Conservation (phyloP, 2,797 vertebrate genomes). For the Echeneis naucrates region DNA sequence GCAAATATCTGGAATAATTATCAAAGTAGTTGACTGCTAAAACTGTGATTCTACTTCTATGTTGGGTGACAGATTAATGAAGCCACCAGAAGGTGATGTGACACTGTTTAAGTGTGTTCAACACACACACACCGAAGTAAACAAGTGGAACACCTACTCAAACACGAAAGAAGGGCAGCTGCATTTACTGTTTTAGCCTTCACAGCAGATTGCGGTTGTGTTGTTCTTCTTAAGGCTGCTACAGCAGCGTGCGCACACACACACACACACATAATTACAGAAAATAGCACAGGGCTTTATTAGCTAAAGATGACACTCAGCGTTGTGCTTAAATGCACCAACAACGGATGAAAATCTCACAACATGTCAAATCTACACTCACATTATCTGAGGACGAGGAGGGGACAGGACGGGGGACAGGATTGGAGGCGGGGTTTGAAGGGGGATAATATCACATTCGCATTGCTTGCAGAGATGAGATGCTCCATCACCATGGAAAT, state of each 20-base stretch:
- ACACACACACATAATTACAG: constrained; percentile 21
- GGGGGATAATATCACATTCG: constrained; percentile 5
- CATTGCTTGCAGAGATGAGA: constrained; percentile 52
- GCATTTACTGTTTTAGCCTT: constrained; percentile 31
- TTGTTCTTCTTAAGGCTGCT: constrained; percentile 16
- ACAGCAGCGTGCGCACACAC: constrained; percentile 1
- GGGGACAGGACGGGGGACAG: not conserved
- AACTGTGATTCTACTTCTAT: too few relatives aligned
- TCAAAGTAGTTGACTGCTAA: too few relatives aligned
- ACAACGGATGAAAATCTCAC: constrained; percentile 35
- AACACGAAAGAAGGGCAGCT: constrained; percentile 1
- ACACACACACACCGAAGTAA: not conserved
- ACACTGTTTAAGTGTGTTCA: not conserved
- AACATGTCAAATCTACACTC: constrained; percentile 26
- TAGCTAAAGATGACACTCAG: constrained; percentile 15
- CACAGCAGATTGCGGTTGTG: constrained; percentile 30
- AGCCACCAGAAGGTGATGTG: not conserved
- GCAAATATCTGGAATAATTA: too few relatives aligned
- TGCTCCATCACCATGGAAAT: constrained; percentile 76
- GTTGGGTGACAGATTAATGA: not conserved
- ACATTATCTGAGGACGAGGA: constrained; percentile 17
- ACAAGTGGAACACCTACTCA: not conserved
- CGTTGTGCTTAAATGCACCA: constrained; percentile 7
- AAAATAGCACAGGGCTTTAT: constrained; percentile 24
- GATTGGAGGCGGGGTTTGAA: too few relatives aligned